A percentile compares a stretch with the other conserved stretches of the same genome.
These are phyloP conservation scores for Scomberomorus guttatus DNA, from an alignment of 2,797 vertebrate species.

Conservation along the genomic window DNA sequence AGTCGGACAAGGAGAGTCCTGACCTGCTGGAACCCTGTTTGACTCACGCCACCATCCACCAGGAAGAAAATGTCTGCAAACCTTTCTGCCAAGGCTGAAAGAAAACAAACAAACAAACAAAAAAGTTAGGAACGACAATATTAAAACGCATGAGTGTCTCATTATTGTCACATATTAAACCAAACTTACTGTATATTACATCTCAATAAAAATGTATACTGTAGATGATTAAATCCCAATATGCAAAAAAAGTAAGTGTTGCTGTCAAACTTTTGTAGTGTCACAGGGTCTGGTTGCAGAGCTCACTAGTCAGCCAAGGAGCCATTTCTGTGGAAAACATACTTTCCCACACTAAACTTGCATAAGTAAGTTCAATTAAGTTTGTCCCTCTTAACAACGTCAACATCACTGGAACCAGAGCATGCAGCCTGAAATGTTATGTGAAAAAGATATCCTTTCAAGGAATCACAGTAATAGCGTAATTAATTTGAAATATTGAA, in stretches of 20 bases:
- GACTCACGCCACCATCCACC: constrained; percentile 77
- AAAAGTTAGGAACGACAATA: background rate
- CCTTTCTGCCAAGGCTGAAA: constrained; percentile 79
- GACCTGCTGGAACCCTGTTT: constrained; percentile 71
- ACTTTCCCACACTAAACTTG: background rate
- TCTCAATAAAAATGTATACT: too few species aligned
- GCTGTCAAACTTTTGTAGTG: too few species aligned
- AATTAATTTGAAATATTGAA: background rate
- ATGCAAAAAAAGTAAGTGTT: too few species aligned
- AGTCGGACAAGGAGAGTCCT: constrained; percentile 67
- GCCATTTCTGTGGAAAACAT: background rate
- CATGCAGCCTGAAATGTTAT: background rate
- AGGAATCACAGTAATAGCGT: background rate
- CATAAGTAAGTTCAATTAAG: background rate
- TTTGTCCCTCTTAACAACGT: background rate
- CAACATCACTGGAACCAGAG: background rate
- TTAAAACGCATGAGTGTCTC: background rate
- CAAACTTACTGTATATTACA: background rate
- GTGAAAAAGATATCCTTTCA: background rate
- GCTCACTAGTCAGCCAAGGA: too few species aligned
- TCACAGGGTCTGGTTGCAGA: too few species aligned
- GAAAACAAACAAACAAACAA: background rate
- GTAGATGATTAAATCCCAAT: too few species aligned
- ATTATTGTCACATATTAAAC: too few species aligned
- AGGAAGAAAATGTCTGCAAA: constrained; percentile 90